Evolutionary conservation across 1,140 invertebrate genomes (phyloP), one percentile per base, ranked within the genome.

Genomic region (Nymphalis io): DNA sequence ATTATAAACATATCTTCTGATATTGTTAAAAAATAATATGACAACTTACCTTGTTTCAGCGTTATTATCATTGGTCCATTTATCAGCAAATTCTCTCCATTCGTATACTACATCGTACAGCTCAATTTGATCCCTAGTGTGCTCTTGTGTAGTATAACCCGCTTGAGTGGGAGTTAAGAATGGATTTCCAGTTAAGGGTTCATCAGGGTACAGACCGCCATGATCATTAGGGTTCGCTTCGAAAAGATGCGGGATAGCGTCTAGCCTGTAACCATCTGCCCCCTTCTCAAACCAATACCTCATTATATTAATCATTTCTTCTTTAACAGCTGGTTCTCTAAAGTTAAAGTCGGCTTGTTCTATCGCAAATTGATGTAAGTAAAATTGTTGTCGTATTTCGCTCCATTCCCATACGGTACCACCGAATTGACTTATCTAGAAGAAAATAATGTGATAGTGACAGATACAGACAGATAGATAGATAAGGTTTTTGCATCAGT

Each of bases 331-430:
- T 0, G 83, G 81, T 78, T 93, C 94, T 5, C 93, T 87, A 57
- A 94, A 94, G 81, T 96, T 96, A 4, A 96, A 91, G 80, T 96
- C 95, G 0, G 95, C 94, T 73, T 96, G 95, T 21, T 92, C 92
- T 0, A 78, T 71, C 0, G 92, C 86, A 79, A 95, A 96, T 75
- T 95, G 93, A 78, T 95, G 95, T 0, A 94, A 90, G 77, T 96
- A 96, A 78, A 92, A 96, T 80, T 95, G 93, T 38, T 93, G 79
- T 18, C 95, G 85, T 20, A 81, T 66, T n/a, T 93, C 86, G 72
- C 92, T 93, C 87, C 92, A 95, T 66, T 91, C 82, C 95, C 95
- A 96, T 1, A 94, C 94, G 21, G 93, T 87, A 2, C 93, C 93
- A 53, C 93, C 91, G 76, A 94, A 94, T 55, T 84, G 80, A 75